Conservation (phyloP, 2,888 invertebrate genomes). For the Herminia tarsipennalis region DNA sequence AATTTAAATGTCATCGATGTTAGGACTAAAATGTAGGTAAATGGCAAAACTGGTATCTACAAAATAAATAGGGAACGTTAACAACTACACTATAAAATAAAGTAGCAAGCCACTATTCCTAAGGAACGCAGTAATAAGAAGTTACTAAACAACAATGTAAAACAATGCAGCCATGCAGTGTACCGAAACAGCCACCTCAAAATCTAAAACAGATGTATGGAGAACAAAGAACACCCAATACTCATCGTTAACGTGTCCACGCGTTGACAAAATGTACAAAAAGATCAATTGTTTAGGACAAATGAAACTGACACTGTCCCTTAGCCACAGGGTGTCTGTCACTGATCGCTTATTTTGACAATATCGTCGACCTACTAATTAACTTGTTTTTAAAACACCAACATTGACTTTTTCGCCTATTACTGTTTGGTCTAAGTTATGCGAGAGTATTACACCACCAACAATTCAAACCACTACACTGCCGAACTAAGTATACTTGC, state of each 20-base stretch:
- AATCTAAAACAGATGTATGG: slow-evolving; percentile 9
- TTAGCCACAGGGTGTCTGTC: slow-evolving; percentile 57
- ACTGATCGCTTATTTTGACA: slow-evolving; percentile 68
- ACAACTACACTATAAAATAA: no score
- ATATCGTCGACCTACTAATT: slow-evolving; percentile 65
- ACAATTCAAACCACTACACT: neutral
- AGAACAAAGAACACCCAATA: slow-evolving; percentile 19
- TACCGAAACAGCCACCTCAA: neutral
- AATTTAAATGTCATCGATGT: no score
- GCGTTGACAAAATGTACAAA: slow-evolving; percentile 21
- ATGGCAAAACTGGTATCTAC: no score
- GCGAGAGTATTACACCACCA: neutral
- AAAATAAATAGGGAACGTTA: no score
- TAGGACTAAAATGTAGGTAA: no score
- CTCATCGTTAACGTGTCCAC: slow-evolving; percentile 12
- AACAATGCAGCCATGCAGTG: no score
- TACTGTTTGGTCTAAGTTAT: slow-evolving; percentile 15
- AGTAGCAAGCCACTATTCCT: no score
- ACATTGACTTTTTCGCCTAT: slow-evolving; percentile 41
- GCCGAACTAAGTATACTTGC: no score
- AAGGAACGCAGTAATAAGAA: no score
- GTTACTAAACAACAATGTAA: no score
- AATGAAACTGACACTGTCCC: slow-evolving; percentile 44
- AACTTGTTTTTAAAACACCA: slow-evolving; percentile 71
- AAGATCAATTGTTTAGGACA: slow-evolving; percentile 38